Evolutionary conservation across 2,113 vertebrate species (phyloP).

Genomic region (Mionectes macconnelli): DNA sequence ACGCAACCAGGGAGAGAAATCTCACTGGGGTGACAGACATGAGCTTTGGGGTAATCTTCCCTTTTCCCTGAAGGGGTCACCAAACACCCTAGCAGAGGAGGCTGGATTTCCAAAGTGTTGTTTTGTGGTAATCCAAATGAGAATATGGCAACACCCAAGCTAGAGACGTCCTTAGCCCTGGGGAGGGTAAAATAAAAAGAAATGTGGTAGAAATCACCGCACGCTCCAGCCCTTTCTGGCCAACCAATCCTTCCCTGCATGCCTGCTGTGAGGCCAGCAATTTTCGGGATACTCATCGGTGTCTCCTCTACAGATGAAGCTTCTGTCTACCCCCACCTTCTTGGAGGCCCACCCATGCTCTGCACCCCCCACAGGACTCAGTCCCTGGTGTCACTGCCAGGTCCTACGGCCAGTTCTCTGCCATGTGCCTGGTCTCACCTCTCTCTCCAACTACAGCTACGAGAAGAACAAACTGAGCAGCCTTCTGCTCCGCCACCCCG

Average conservation of each 20-base stretch:
- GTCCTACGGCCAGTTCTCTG: background rate
- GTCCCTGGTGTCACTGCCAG: background rate
- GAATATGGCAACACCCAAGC: background rate
- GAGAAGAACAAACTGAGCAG: background rate
- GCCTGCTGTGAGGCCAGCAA: background rate
- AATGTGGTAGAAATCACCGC: background rate
- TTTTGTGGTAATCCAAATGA: background rate
- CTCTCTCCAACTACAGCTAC: background rate
- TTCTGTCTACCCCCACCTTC: background rate
- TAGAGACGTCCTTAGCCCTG: background rate
- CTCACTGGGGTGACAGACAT: background rate
- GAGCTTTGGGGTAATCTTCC: background rate
- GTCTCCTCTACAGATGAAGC: background rate
- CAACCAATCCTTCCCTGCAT: background rate
- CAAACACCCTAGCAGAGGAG: accelerated
- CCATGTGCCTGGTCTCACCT: background rate
- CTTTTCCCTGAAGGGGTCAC: background rate
- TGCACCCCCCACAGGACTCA: background rate
- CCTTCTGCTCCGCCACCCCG: background rate
- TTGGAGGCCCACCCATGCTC: background rate
- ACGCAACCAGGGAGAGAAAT: background rate
- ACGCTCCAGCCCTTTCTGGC: background rate
- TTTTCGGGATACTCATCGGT: background rate
- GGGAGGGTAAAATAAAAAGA: background rate
- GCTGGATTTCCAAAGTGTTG: background rate